Conservation (phyloP, 1,140 invertebrate species). For the Lordiphosa mommai region DNA sequence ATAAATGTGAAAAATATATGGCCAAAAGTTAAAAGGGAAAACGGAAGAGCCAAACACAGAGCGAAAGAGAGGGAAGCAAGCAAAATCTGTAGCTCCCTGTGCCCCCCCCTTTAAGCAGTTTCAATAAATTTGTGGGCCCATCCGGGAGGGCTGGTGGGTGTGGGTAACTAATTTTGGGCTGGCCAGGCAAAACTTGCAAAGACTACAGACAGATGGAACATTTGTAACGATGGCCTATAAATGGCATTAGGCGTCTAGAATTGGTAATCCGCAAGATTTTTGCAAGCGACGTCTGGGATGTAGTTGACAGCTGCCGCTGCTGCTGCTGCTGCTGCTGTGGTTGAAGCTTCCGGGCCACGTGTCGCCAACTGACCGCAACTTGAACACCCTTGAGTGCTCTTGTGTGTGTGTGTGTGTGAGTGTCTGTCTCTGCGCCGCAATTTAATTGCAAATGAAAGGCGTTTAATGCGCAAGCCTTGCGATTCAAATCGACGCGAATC, state of each 20-base stretch:
- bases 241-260: conserved; percentile 77
- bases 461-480: conserved; percentile 59
- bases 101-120: conserved; percentile 33
- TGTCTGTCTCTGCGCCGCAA: conserved; percentile 23
- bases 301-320: conserved; percentile 26
- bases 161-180: conserved; percentile 63
- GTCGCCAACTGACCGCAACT: conserved; percentile 63
- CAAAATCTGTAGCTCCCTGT: conserved; percentile 31
- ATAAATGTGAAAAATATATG: conserved; percentile 79
- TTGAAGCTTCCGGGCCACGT: conserved; percentile 49
- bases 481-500: conserved; percentile 74
- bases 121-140: conserved; percentile 56
- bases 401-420: conserved; percentile 12
- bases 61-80: conserved; percentile 6
- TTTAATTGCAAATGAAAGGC: conserved; percentile 76
- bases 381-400: conserved; percentile 18
- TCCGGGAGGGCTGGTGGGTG: conserved; percentile 4
- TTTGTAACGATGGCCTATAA: conserved; percentile 75
- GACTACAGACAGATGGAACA: conserved; percentile 54
- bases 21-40: conserved; percentile 63
- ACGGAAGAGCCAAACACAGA: conserved; percentile 40
- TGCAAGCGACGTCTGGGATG: conserved; percentile 46
- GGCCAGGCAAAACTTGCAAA: conserved; percentile 2
- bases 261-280: conserved; percentile 76
- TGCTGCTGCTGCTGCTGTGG: conserved; percentile 9